phyloP scores from a whole-genome alignment of 2,113 vertebrate genomes.

The Lophura nycthemera region DNA sequence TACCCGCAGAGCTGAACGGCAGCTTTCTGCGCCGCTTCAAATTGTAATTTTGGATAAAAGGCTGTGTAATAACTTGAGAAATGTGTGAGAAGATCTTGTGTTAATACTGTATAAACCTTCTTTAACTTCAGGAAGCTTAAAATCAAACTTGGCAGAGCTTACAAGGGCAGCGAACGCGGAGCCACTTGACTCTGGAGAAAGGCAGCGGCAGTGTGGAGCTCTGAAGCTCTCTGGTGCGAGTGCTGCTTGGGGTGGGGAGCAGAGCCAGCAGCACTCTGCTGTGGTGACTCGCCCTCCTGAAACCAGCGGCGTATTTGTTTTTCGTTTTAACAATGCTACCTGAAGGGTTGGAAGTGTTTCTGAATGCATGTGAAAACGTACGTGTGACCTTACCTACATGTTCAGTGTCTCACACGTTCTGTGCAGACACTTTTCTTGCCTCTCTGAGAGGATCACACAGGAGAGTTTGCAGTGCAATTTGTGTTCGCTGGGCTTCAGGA shows the following conservation, averaged over 20 bases:
- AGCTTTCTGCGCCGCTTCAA: conserved; percentile 35
- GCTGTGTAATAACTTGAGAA: conserved; percentile 51
- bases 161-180: conserved; percentile 61
- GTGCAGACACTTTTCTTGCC: neutral
- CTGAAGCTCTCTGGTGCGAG: neutral
- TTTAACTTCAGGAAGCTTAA: conserved; percentile 74
- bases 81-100: conserved; percentile 57
- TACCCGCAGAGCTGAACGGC: conserved; percentile 25
- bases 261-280: neutral
- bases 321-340: conserved; percentile 38
- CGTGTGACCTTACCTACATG: neutral
- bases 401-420: neutral
- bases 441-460: neutral
- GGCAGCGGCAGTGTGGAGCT: conserved; percentile 29
- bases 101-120: conserved; percentile 72
- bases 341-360: conserved; percentile 24
- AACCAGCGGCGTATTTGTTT: conserved; percentile 11
- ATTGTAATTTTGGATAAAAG: conserved; percentile 60
- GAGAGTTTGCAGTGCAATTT: conserved; percentile 38
- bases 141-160: conserved; percentile 77
- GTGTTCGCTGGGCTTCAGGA: conserved; percentile 21
- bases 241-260: neutral
- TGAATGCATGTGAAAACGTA: neutral
- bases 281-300: neutral
- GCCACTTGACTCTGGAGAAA: conserved; percentile 40